phyloP scores from a whole-genome alignment of 1,140 invertebrate genomes.

The Drosophila pandora region DNA sequence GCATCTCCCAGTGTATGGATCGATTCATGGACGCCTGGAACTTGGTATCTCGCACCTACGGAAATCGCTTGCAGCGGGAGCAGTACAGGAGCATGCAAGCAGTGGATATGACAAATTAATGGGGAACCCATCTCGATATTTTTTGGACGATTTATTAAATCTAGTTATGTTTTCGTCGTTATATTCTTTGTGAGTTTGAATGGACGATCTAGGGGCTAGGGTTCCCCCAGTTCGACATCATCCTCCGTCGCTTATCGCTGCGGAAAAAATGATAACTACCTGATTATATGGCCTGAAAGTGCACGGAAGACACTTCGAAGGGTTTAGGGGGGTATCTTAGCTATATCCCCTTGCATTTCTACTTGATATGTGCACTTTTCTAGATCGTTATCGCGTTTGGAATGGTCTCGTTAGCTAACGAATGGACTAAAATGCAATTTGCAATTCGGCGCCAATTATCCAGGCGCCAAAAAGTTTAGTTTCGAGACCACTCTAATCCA shows the following conservation, averaged over 20 bases:
- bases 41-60: conserved; percentile 94
- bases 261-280: conserved; percentile 40
- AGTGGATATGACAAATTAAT: conserved; percentile 25
- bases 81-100: conserved; percentile 25
- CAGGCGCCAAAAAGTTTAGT: conserved; percentile 60
- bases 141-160: conserved; percentile 8
- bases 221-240: conserved; percentile 3
- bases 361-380: conserved; percentile 66
- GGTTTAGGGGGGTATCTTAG: conserved; percentile 12
- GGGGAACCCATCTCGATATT: background rate
- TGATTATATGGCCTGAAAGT: conserved; percentile 31
- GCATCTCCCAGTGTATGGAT: conserved; percentile 98
- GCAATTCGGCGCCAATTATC: conserved; percentile 15
- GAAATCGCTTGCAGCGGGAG: conserved; percentile 91
- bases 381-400: conserved; percentile 83
- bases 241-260: conserved; percentile 41
- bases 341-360: conserved; percentile 17
- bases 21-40: conserved; percentile 98
- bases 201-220: background rate
- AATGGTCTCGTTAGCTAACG: conserved; percentile 83
- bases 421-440: conserved; percentile 63
- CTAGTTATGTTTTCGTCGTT: background rate
- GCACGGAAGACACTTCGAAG: conserved; percentile 3
- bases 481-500: conserved; percentile 84
- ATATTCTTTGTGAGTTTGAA: background rate